These are phyloP conservation scores for Chalcosyrphus nemorum DNA, from an alignment of 2,888 invertebrate species.

Conservation along the genomic window DNA sequence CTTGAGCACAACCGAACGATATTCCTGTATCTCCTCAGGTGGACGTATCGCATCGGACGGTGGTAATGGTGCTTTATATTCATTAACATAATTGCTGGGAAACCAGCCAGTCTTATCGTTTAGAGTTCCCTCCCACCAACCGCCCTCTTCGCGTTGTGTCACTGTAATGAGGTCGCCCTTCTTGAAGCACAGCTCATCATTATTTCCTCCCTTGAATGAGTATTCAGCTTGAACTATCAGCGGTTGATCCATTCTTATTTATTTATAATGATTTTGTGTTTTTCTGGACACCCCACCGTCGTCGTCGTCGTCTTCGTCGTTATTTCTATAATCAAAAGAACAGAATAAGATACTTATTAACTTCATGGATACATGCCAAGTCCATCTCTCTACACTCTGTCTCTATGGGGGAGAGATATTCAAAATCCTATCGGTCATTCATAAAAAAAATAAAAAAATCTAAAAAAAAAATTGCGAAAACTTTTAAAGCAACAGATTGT, in stretches of 20 bases:
- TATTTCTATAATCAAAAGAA: slow-evolving; percentile 39
- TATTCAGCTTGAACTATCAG: slow-evolving; percentile 93
- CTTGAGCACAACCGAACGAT: slow-evolving; percentile 92
- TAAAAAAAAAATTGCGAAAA: neutral
- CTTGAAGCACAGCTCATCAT: slow-evolving; percentile 97
- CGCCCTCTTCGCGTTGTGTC: slow-evolving; percentile 97
- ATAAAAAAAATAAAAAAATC: slow-evolving; percentile 38
- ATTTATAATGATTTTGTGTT: slow-evolving; percentile 7
- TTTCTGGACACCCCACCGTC: neutral
- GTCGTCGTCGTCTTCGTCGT: too few relatives aligned
- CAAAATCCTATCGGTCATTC: slow-evolving; percentile 54
- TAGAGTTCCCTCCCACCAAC: slow-evolving; percentile 99
- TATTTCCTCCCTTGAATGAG: slow-evolving; percentile 97
- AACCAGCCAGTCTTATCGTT: slow-evolving; percentile 99
- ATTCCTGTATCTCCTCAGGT: slow-evolving; percentile 89
- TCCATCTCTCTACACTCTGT: neutral
- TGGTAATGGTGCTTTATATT: slow-evolving; percentile 85
- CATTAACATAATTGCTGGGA: slow-evolving; percentile 98
- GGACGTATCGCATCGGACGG: slow-evolving; percentile 86
- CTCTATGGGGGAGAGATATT: neutral
- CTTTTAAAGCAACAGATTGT: slow-evolving; percentile 32
- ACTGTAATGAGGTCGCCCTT: slow-evolving; percentile 98
- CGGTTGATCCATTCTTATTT: slow-evolving; percentile 80
- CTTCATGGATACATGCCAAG: slow-evolving; percentile 40
- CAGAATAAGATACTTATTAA: neutral